Evolutionary conservation across 2,113 vertebrate genomes (phyloP), one percentile per base, ranked within the genome.

Genomic region (Peromyscus polionotus): DNA sequence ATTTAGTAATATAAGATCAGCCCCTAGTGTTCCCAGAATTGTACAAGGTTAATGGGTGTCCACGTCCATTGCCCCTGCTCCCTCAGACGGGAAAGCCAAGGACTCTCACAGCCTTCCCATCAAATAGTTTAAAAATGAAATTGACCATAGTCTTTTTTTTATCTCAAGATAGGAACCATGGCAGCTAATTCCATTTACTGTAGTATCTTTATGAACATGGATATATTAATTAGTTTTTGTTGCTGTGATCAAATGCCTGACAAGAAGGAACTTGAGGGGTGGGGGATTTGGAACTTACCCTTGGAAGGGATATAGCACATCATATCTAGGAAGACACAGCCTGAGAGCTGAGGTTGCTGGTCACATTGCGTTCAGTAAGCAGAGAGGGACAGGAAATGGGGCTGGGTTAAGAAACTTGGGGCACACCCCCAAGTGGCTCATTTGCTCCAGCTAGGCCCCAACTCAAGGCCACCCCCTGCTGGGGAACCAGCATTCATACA

Each of bases 161-260:
- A 54, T 33, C 59, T 93, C 36, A 75, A 95, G 75, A 88, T 92
- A 63, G 39, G 24, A 88, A 54, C 39, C 11, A 61, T 24, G 51
- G 85, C 70, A 88, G 61, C 28, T 33, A 65, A 76, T 88, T 90
- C 63, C 93, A 65, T 83, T 92, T 88, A 48, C 67, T 67, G 73
- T 92, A 65, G 7, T 39, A 26, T 51, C 33, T 26, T 8, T 65
- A 13, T 7, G 7, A 39, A 39, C 87, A 57, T 14, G 9, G 14
- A 7, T 88, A 8, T 85, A 28, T 65, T 85, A 45, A 6, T 28
- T 65, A 28, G 13, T 31, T 45, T 20, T 73, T 68, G 12, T 72
- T n/a, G 12, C 22, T 88, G 7, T 72, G 67, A 57, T 39, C 67
- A 88, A 70, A 72, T 54, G n/a, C 33, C 48, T 72, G 12, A 54